Conservation (phyloP, 2,113 vertebrate species). For the Amia ocellicauda region DNA sequence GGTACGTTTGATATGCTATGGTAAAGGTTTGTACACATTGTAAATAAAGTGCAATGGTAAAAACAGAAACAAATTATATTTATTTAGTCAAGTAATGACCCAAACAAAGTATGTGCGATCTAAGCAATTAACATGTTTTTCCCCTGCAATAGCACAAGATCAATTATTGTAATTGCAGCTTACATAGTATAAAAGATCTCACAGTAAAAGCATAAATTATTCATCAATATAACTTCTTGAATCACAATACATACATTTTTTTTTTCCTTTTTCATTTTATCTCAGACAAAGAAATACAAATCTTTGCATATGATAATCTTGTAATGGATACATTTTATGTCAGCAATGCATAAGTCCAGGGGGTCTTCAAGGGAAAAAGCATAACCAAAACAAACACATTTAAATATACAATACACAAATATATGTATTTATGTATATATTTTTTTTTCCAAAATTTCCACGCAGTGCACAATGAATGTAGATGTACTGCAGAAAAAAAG, state of each 20-base stretch:
- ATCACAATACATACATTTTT: slow-evolving; percentile 33
- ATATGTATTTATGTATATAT: slow-evolving; percentile 65
- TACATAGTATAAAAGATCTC: slow-evolving; percentile 26
- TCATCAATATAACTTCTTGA: slow-evolving; percentile 19
- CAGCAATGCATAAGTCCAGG: slow-evolving; percentile 48
- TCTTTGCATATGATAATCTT: slow-evolving; percentile 42
- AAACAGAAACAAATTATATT: slow-evolving; percentile 34
- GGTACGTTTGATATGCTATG: no score
- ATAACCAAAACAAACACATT: slow-evolving; percentile 65
- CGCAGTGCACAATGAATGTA: slow-evolving; percentile 54
- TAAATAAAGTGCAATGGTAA: slow-evolving; percentile 1
- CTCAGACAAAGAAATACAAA: slow-evolving; percentile 6
- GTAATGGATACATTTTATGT: slow-evolving; percentile 37
- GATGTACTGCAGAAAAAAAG: slow-evolving; percentile 46
- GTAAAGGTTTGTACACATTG: neutral
- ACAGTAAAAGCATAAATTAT: slow-evolving; percentile 31
- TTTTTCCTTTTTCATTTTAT: slow-evolving; percentile 3
- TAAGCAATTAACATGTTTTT: slow-evolving; percentile 25
- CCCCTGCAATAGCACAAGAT: slow-evolving; percentile 9
- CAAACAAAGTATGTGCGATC: slow-evolving; percentile 13
- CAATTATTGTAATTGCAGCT: slow-evolving; percentile 14
- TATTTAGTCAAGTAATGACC: slow-evolving; percentile 30
- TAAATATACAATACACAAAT: slow-evolving; percentile 71
- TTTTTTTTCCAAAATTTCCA: slow-evolving; percentile 60
- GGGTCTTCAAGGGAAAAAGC: slow-evolving; percentile 33